Evolutionary conservation across 2,797 vertebrate species (phyloP).

Genomic region (Avahi laniger): DNA sequence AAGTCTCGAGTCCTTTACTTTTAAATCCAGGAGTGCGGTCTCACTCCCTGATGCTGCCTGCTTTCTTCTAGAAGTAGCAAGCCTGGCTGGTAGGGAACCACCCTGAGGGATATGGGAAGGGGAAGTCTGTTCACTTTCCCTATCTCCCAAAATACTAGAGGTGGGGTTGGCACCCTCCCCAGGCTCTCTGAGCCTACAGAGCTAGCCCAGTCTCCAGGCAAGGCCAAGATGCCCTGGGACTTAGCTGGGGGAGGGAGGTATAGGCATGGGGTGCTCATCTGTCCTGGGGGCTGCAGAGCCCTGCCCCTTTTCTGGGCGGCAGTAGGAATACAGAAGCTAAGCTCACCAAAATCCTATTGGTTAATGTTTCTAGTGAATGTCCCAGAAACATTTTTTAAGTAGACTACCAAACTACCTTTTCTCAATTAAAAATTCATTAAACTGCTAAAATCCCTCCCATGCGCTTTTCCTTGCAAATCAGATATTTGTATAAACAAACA

Average conservation of each 20-base stretch:
- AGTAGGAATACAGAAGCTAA: conserved; percentile 70
- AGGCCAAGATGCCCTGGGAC: neutral
- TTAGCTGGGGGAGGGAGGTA: conserved; percentile 48
- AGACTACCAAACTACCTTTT: conserved; percentile 83
- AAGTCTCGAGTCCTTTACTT: neutral
- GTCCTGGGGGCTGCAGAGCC: conserved; percentile 41
- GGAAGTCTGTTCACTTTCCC: conserved; percentile 58
- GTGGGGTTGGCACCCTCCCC: conserved; percentile 66
- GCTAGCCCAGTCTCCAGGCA: conserved; percentile 64
- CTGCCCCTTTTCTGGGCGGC: conserved; percentile 55
- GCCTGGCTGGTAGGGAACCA: conserved; percentile 52
- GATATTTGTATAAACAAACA: conserved; percentile 72
- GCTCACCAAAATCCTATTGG: conserved; percentile 73
- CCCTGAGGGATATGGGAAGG: conserved; percentile 66
- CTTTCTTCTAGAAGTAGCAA: conserved; percentile 75
- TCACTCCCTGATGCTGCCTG: conserved; percentile 70
- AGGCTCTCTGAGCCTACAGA: conserved; percentile 72
- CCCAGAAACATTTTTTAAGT: conserved; percentile 73
- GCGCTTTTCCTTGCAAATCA: conserved; percentile 74
- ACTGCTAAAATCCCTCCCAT: conserved; percentile 81
- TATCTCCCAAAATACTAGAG: conserved; percentile 67
- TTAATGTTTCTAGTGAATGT: conserved; percentile 53
- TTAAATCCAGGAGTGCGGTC: conserved; percentile 45
- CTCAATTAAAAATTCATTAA: conserved; percentile 86
- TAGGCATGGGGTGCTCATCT: conserved; percentile 68